Conservation (phyloP, 2,113 vertebrate genomes). For the Aldabrachelys gigantea region DNA sequence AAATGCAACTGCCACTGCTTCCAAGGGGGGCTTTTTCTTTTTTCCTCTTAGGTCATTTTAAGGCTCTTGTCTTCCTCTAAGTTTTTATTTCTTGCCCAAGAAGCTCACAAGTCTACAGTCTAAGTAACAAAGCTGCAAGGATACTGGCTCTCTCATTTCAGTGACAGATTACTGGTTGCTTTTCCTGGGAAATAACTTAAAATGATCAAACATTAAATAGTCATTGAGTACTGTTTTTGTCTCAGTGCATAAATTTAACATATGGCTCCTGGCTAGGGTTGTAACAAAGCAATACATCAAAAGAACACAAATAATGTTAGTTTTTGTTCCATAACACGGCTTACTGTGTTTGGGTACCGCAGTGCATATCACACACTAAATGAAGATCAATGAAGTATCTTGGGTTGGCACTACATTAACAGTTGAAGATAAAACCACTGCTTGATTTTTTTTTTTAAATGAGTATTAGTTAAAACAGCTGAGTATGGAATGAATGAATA, state of each 20-base stretch:
- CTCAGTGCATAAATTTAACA: not conserved
- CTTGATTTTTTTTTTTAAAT: not conserved
- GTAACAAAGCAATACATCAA: not conserved
- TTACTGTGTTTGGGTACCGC: fast-evolving
- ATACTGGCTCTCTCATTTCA: not conserved
- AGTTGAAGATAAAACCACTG: not conserved
- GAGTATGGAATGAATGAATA: not conserved
- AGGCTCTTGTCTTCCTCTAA: not conserved
- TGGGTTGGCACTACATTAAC: not conserved
- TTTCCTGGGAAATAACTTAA: not conserved
- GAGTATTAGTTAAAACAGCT: not conserved
- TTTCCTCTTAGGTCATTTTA: not conserved
- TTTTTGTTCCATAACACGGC: fast-evolving
- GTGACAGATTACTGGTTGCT: not conserved
- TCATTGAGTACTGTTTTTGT: not conserved
- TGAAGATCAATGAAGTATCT: not conserved
- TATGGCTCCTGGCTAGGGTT: not conserved
- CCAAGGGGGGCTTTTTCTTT: not conserved
- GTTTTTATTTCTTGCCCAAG: not conserved
- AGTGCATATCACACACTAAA: not conserved
- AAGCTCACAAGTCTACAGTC: not conserved
- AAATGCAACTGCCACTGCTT: not conserved
- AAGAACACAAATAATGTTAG: not conserved
- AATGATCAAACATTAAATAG: not conserved
- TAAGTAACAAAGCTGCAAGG: not conserved